Base-by-base conservation (phyloP, 2,113 vertebrate species). In the Siniperca knerii region DNA sequence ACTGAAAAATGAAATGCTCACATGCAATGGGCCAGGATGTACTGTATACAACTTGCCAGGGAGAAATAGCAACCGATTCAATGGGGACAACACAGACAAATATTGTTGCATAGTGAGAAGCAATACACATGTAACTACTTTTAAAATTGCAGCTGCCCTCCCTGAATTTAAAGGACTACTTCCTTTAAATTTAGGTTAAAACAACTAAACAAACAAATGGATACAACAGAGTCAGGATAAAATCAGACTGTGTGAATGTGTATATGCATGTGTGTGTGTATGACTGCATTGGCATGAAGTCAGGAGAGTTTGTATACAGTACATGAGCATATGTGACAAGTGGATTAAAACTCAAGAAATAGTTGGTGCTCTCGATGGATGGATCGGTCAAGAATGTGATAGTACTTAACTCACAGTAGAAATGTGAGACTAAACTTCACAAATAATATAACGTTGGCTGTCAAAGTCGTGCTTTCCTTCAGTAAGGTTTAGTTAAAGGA, bases 401-500 rank as follows among this genome's bases (percentile, higher is more conserved):
- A 64, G 21, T 29, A 33, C n/a, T 33, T 21, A 48, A 67, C 4
- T 37, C 11, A 29, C 33, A 54, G 35, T 12, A 42, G 11, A 72
- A 62, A 83, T 70, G 8, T 33, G 21, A 37, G 58, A 37, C 9
- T 54, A 11, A 77, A 75, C 75, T 62, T 72, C 12, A 11, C 23
- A 66, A 67, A 79, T 75, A 46, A 29, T 37, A 10, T 8, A 69
- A 76, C 55, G 52, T 1, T 62, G 52, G 50, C 23, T 60, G 57
- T 40, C 35, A 75, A 78, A 86, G 50, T 70, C 70, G 58, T 37
- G 21, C 12, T 18, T 20, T 35, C 65, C 68, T 46, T 21, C 83
- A 65, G 44, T 2, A 13, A 61, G 66, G n/a, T 76, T 55, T 8
- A 70, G 71, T 54, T 50, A 18, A 61, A 69, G 6, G 9, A 29